These are phyloP conservation scores for Scaptomyza parva DNA, from an alignment of 2,888 invertebrate genomes.

Conservation along the genomic window DNA sequence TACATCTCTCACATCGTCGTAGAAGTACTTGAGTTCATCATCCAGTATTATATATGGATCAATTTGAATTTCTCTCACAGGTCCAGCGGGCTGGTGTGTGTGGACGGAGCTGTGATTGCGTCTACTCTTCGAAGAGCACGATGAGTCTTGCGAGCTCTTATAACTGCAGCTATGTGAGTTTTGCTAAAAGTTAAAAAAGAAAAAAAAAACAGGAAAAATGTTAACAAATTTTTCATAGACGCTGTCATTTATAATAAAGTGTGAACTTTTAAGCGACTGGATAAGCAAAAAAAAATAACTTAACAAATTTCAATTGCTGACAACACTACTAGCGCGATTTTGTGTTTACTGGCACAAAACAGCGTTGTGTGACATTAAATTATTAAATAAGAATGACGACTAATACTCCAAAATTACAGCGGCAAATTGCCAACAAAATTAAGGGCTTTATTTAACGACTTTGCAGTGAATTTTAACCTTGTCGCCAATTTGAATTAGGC, in stretches of 20 bases:
- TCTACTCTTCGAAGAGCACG: conserved; percentile 53
- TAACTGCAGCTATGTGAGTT: conserved; percentile 64
- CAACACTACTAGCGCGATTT: conserved; percentile 56
- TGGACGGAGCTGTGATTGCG: conserved; percentile 90
- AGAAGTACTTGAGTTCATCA: conserved; percentile 94
- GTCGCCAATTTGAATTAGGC: conserved; percentile 22
- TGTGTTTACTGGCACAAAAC: conserved; percentile 29
- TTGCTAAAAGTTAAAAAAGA: conserved; percentile 36
- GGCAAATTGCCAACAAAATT: conserved; percentile 62
- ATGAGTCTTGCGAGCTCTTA: conserved; percentile 50
- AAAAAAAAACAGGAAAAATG: not conserved
- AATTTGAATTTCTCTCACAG: conserved; percentile 91
- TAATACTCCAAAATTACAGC: conserved; percentile 73
- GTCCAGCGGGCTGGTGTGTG: conserved; percentile 91
- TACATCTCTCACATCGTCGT: conserved; percentile 94
- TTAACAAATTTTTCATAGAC: conserved; percentile 41
- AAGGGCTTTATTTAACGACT: conserved; percentile 50
- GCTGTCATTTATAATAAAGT: conserved; percentile 58
- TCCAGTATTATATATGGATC: conserved; percentile 95
- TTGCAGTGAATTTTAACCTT: conserved; percentile 63
- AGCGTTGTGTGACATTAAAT: conserved; percentile 37
- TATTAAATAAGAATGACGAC: conserved; percentile 40
- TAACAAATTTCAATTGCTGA: conserved; percentile 76
- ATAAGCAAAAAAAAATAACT: conserved; percentile 56
- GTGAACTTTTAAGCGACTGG: conserved; percentile 54